Conservation (phyloP, 2,797 vertebrate genomes). For the Potorous gilbertii region DNA sequence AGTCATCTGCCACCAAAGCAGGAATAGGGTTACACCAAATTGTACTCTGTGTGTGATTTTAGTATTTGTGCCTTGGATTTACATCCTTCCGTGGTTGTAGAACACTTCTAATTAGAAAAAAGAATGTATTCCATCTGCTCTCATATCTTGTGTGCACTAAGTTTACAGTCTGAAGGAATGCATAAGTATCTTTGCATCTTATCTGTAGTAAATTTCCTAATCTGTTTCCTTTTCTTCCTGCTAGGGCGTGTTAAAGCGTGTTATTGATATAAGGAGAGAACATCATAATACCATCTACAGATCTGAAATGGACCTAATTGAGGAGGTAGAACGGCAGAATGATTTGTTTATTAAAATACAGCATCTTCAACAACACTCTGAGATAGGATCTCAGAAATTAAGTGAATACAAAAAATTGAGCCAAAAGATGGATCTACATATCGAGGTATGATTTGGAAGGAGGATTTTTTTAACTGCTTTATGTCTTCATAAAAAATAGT, state of each 20-base stretch:
- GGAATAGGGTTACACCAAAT: no score
- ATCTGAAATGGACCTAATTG: constrained; percentile 73
- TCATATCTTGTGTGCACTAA: background rate
- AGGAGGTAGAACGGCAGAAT: constrained; percentile 81
- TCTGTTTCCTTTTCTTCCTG: constrained; percentile 48
- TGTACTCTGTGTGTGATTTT: no score
- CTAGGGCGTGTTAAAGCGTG: constrained; percentile 79
- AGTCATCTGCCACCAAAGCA: no score
- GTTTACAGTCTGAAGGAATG: background rate
- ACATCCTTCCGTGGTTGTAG: no score
- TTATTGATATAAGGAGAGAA: constrained; percentile 77
- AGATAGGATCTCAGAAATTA: constrained; percentile 62
- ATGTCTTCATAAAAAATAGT: background rate
- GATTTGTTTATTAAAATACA: constrained; percentile 76
- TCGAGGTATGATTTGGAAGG: constrained; percentile 79
- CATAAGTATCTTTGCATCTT: background rate
- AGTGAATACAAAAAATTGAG: constrained; percentile 62
- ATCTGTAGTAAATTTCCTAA: background rate
- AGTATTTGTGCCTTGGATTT: no score
- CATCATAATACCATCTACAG: constrained; percentile 77
- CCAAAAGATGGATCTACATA: constrained; percentile 67
- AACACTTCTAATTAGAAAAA: no score
- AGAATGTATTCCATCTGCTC: background rate
- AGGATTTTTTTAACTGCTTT: constrained; percentile 12
- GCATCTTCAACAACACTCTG: constrained; percentile 55